These are phyloP conservation scores for Thumatha senex DNA, from an alignment of 2,888 invertebrate species.

Conservation along the genomic window DNA sequence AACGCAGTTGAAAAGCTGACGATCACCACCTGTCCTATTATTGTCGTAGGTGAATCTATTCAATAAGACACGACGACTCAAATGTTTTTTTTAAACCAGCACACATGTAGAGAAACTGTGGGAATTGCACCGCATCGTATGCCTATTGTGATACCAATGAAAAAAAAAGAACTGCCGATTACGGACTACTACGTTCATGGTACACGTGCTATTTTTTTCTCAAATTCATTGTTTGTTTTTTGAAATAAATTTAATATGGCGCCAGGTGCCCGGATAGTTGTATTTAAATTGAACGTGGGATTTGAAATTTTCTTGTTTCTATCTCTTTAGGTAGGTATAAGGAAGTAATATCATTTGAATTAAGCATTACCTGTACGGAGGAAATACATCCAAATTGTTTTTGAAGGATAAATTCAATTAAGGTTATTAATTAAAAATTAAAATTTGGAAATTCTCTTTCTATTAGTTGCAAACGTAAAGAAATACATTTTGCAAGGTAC, in stretches of 20 bases:
- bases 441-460: too few relatives aligned
- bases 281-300: not conserved
- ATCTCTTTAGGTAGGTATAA: too few relatives aligned
- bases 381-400: too few relatives aligned
- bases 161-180: constrained; percentile 14
- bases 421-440: too few relatives aligned
- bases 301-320: too few relatives aligned
- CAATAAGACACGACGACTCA: not conserved
- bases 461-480: too few relatives aligned
- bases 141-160: constrained; percentile 16
- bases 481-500: too few relatives aligned
- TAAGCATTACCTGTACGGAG: too few relatives aligned
- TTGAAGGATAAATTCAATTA: too few relatives aligned
- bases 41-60: not conserved
- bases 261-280: constrained; percentile 14
- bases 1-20: not conserved
- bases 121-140: constrained; percentile 37
- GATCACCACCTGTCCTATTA: constrained; percentile 15
- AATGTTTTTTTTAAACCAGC: constrained; percentile 10
- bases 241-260: constrained; percentile 22
- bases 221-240: constrained; percentile 11
- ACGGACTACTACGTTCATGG: constrained; percentile 11
- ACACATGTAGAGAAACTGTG: constrained; percentile 62
- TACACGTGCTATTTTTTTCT: constrained; percentile 45
- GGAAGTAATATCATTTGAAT: too few relatives aligned